Conservation (phyloP, 2,113 vertebrate genomes). For the Paramisgurnus dabryanus region DNA sequence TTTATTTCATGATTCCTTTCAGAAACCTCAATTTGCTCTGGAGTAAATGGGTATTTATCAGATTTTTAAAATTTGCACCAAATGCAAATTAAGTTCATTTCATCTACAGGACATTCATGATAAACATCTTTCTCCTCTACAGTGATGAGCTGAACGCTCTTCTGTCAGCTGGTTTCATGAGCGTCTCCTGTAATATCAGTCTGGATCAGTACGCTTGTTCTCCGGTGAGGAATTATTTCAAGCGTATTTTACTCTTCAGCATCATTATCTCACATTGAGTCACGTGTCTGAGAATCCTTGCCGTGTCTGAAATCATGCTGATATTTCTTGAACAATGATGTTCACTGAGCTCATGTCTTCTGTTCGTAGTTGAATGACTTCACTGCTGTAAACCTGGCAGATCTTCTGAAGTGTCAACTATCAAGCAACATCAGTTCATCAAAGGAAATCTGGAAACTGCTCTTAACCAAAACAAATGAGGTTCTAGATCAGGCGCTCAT, state of each 20-base stretch:
- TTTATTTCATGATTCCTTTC: not conserved
- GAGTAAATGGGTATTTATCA: slow-evolving; percentile 59
- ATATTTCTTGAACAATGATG: no score
- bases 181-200: slow-evolving; percentile 56
- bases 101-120: not conserved
- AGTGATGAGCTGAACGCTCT: no score
- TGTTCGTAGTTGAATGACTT: slow-evolving; percentile 60
- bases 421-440: slow-evolving; percentile 58
- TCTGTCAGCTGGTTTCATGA: slow-evolving; percentile 20
- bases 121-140: slow-evolving; percentile 15
- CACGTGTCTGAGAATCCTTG: no score
- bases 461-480: slow-evolving; percentile 59
- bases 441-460: slow-evolving; percentile 66
- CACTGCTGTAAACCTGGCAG: slow-evolving; percentile 62
- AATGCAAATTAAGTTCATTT: slow-evolving; percentile 9
- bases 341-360: not conserved
- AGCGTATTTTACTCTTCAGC: not conserved
- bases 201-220: slow-evolving; percentile 68
- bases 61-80: no score
- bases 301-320: not conserved
- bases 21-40: slow-evolving; percentile 61
- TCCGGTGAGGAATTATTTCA: slow-evolving; percentile 54
- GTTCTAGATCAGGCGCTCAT: slow-evolving; percentile 68
- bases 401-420: slow-evolving; percentile 66
- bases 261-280: not conserved